These are phyloP conservation scores for Cynaeus angustus DNA, from an alignment of 2,888 invertebrate genomes.

Conservation along the genomic window DNA sequence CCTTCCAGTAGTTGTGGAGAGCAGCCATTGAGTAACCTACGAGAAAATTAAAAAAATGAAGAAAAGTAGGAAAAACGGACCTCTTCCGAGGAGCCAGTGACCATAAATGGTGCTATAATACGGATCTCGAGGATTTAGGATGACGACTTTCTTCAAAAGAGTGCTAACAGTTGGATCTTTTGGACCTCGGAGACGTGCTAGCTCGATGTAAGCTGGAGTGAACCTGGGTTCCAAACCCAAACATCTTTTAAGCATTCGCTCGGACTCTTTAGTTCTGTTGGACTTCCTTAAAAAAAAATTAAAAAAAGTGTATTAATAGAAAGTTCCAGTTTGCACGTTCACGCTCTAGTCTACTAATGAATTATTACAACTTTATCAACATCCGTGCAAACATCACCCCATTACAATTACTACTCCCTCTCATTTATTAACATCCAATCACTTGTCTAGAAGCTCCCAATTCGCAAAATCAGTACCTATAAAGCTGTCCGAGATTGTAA, in stretches of 20 bases:
- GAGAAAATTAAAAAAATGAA: no score
- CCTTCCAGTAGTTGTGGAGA: constrained; percentile 75
- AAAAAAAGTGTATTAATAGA: no score
- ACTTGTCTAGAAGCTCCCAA: no score
- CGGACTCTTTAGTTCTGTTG: constrained; percentile 78
- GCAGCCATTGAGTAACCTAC: constrained; percentile 74
- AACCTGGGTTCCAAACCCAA: constrained; percentile 80
- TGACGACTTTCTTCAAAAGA: constrained; percentile 77
- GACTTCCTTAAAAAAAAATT: constrained; percentile 73
- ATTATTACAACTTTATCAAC: no score
- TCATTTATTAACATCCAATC: no score
- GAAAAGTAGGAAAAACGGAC: no score
- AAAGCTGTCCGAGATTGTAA: constrained; percentile 88
- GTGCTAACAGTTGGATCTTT: constrained; percentile 75
- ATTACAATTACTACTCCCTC: no score
- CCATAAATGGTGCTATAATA: constrained; percentile 83
- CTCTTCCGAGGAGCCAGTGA: constrained; percentile 80
- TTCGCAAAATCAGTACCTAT: no score
- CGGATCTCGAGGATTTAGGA: constrained; percentile 80
- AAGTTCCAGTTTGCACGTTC: no score
- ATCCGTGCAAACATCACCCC: no score
- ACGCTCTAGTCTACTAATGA: no score
- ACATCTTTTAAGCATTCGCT: constrained; percentile 81
- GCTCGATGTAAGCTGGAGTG: constrained; percentile 80
- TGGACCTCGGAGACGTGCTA: constrained; percentile 75